Evolutionary conservation across 2,113 vertebrate species (phyloP).

Genomic region (Cottus gobio): DNA sequence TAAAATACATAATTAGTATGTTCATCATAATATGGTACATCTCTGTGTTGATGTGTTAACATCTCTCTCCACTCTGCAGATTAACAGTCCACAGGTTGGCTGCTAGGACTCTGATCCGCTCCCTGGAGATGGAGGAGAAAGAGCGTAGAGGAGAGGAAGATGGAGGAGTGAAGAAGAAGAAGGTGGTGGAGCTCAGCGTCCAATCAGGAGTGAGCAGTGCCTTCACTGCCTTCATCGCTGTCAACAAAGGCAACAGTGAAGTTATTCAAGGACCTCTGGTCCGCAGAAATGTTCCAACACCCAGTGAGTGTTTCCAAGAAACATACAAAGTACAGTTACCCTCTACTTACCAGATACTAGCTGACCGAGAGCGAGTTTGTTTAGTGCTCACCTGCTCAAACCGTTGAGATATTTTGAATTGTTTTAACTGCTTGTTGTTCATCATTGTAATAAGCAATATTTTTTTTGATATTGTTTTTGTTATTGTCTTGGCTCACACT

Average conservation of each 20-base stretch:
- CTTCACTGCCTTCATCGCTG: constrained; percentile 84
- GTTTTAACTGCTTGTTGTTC: not conserved
- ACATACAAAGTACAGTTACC: not conserved
- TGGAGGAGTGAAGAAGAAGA: constrained; percentile 60
- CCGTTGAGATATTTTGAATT: not conserved
- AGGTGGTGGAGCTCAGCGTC: constrained; percentile 80
- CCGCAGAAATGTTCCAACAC: constrained; percentile 63
- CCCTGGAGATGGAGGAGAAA: constrained; percentile 70
- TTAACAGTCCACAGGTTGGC: constrained; percentile 84
- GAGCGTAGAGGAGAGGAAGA: constrained; percentile 8
- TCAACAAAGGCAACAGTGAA: constrained; percentile 72
- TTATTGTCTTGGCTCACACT: not conserved
- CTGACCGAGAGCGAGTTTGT: not conserved
- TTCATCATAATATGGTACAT: not conserved
- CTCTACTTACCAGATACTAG: not conserved
- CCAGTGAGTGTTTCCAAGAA: constrained; percentile 38
- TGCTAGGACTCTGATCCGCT: constrained; percentile 81
- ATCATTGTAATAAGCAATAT: not conserved
- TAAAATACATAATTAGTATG: not conserved
- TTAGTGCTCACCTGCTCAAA: not conserved
- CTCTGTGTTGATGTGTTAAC: not conserved
- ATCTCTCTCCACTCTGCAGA: constrained; percentile 61
- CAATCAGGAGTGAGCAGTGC: constrained; percentile 85
- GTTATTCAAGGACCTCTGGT: constrained; percentile 76
- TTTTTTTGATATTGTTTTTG: not conserved